Percentiles rank a stretch among this genome's conserved stretches.
These are phyloP conservation scores for Datnioides undecimradiatus DNA, from an alignment of 2,113 vertebrate species.

Conservation along the genomic window DNA sequence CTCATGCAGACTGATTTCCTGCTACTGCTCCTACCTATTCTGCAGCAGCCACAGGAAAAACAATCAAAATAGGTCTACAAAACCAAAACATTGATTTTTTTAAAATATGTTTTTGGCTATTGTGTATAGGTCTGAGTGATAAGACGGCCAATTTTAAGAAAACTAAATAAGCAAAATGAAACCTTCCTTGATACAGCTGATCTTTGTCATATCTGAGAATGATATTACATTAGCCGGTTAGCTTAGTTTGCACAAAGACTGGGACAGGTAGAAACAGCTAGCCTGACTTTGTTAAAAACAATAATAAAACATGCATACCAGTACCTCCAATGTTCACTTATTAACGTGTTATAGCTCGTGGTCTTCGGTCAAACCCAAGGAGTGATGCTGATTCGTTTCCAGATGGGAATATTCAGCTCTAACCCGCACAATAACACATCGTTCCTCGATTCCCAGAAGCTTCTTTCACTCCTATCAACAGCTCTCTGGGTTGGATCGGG, in stretches of 20 bases:
- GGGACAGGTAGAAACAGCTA: neutral
- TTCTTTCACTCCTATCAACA: slow-evolving; percentile 29
- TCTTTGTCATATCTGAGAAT: too few relatives aligned
- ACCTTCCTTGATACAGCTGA: too few relatives aligned
- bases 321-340: neutral
- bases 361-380: neutral
- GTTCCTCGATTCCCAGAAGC: slow-evolving; percentile 45
- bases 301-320: neutral
- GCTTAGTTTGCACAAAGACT: too few relatives aligned
- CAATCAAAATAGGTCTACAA: neutral
- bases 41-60: neutral
- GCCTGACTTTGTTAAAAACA: neutral
- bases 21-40: too few relatives aligned
- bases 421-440: neutral
- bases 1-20: too few relatives aligned
- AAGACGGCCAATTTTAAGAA: too few relatives aligned
- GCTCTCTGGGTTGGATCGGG: slow-evolving; percentile 1
- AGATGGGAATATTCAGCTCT: neutral
- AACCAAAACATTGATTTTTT: too few relatives aligned
- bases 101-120: too few relatives aligned
- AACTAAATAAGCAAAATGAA: too few relatives aligned
- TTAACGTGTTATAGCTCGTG: too few relatives aligned
- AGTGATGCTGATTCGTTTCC: neutral
- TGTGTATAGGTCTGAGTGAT: too few relatives aligned
- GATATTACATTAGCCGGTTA: too few relatives aligned